Evolutionary conservation across 2,888 invertebrate species (phyloP).

Genomic region (Rutpela maculata): DNA sequence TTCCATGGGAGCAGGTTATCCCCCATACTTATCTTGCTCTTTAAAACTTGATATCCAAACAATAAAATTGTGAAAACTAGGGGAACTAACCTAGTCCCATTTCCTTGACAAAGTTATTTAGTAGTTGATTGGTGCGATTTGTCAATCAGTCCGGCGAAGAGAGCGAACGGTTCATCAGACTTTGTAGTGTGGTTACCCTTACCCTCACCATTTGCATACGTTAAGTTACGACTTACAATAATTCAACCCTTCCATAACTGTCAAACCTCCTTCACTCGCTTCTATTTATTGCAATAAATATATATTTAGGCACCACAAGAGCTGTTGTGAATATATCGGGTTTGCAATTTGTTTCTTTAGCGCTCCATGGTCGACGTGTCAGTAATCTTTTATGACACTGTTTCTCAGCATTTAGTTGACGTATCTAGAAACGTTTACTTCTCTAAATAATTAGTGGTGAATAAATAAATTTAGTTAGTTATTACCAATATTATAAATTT

Average conservation of each 20-base stretch:
- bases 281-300: slow-evolving; percentile 50
- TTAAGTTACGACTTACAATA: slow-evolving; percentile 57
- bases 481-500: too few species aligned
- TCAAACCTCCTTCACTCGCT: slow-evolving; percentile 59
- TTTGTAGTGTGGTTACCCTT: slow-evolving; percentile 51
- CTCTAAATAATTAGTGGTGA: too few species aligned
- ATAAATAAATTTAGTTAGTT: too few species aligned
- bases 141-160: slow-evolving; percentile 57
- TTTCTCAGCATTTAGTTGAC: not conserved
- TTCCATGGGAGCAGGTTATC: too few species aligned
- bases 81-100: slow-evolving; percentile 7
- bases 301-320: slow-evolving; percentile 40
- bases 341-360: slow-evolving; percentile 40
- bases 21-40: too few species aligned
- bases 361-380: slow-evolving; percentile 4
- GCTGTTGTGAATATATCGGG: slow-evolving; percentile 31
- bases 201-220: slow-evolving; percentile 57
- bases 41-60: too few species aligned
- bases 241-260: slow-evolving; percentile 62
- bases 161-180: slow-evolving; percentile 53
- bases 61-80: not conserved
- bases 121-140: slow-evolving; percentile 57
- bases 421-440: not conserved
- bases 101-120: slow-evolving; percentile 52
- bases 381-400: not conserved